A percentile compares a stretch with the other conserved stretches of the same genome.
Evolutionary conservation across 2,888 invertebrate genomes (phyloP).

Genomic region (Alloscopus bannaensis): DNA sequence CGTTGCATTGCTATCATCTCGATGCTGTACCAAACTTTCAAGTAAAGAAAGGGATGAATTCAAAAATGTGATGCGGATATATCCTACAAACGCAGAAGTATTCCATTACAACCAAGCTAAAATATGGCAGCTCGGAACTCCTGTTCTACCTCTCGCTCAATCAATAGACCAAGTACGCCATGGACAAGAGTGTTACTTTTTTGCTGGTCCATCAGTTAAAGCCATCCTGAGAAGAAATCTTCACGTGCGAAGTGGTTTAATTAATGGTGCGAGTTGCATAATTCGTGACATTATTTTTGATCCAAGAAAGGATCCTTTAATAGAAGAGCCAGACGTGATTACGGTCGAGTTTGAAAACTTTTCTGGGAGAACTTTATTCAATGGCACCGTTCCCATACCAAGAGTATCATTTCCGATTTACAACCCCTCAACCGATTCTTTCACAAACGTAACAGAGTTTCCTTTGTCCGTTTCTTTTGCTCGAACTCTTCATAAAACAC

Average conservation of each 20-base stretch:
- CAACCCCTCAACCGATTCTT: not conserved
- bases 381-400: not conserved
- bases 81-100: not conserved
- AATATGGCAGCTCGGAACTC: not conserved
- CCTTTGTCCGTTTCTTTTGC: not conserved
- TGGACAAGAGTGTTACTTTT: not conserved
- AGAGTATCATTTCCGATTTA: not conserved
- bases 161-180: not conserved
- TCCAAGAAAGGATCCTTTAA: not conserved
- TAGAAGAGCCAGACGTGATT: not conserved
- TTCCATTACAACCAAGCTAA: not conserved
- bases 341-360: constrained; percentile 1
- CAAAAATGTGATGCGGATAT: not conserved
- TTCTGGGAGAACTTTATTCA: not conserved
- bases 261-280: not conserved
- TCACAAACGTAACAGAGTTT: not conserved
- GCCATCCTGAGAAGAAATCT: not conserved
- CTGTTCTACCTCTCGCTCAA: not conserved
- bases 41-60: not conserved
- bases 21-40: not conserved
- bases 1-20: not conserved
- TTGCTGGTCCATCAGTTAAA: not conserved
- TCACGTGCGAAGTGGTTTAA: not conserved
- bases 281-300: not conserved
- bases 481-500: not conserved